These are phyloP conservation scores for Montipora foliosa DNA, from an alignment of 64 coral and sea anemone species.

Conservation along the genomic window DNA sequence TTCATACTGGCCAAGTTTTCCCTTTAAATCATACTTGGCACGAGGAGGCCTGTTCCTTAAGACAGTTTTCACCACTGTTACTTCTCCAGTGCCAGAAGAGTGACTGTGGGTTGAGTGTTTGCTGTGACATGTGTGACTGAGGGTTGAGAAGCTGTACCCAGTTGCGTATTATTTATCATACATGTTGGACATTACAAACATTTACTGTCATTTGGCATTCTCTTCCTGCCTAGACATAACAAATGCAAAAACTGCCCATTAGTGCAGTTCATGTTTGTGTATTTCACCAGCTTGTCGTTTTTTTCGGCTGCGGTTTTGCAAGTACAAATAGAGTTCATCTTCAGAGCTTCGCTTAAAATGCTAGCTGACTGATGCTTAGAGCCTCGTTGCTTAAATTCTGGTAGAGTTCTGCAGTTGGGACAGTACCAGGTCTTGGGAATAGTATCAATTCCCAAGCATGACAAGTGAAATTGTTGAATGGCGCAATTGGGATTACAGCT, in stretches of 20 bases:
- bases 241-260: no score
- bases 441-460: not conserved
- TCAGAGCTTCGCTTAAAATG: not conserved
- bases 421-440: not conserved
- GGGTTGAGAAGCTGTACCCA: no score
- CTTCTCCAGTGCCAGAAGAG: not conserved
- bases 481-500: not conserved
- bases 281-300: no score
- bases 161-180: no score
- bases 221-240: no score
- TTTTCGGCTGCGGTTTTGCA: not conserved
- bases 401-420: not conserved
- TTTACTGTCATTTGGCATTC: no score
- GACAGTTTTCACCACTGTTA: conserved; percentile 47
- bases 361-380: not conserved
- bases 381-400: not conserved
- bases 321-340: not conserved
- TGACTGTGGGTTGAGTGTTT: no score
- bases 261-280: no score
- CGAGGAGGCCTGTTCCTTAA: not conserved
- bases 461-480: not conserved
- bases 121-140: no score
- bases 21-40: conserved; percentile 53
- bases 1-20: conserved; percentile 27
- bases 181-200: no score